phyloP scores from a whole-genome alignment of 2,797 vertebrate species.

The Champsocephalus gunnari region DNA sequence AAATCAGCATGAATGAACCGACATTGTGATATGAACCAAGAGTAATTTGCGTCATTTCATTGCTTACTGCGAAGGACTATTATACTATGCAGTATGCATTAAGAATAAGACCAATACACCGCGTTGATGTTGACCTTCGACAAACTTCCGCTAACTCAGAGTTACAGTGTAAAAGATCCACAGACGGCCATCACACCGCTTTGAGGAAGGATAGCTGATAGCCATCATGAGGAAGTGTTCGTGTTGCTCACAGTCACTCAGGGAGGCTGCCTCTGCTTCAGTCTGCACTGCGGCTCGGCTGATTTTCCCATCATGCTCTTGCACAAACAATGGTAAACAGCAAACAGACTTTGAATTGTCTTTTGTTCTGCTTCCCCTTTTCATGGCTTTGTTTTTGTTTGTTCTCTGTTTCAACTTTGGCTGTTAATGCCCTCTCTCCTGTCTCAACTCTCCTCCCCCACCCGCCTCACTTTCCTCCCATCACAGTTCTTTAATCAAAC shows the following conservation, averaged over 20 bases:
- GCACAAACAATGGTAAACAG: slow-evolving; percentile 44
- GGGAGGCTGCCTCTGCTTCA: slow-evolving; percentile 14
- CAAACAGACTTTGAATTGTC: slow-evolving; percentile 20
- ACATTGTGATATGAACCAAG: neutral
- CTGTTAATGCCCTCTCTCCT: neutral
- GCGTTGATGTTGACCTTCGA: slow-evolving; percentile 21
- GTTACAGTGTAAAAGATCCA: neutral
- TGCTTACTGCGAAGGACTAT: neutral
- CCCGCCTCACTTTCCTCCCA: neutral
- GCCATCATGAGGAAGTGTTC: slow-evolving; percentile 47
- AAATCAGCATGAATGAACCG: slow-evolving; percentile 19
- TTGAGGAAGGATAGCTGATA: slow-evolving; percentile 19
- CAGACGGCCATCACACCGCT: neutral
- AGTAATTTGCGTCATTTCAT: slow-evolving; percentile 1
- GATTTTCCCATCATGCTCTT: slow-evolving; percentile 12
- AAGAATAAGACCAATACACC: slow-evolving; percentile 5
- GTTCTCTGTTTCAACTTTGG: slow-evolving; percentile 15
- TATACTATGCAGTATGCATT: neutral
- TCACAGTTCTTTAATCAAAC: slow-evolving; percentile 58
- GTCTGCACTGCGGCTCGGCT: neutral
- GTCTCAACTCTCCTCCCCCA: neutral
- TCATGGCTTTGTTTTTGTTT: slow-evolving; percentile 1
- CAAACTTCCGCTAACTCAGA: slow-evolving; percentile 19
- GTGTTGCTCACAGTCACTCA: slow-evolving; percentile 17
- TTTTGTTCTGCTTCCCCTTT: slow-evolving; percentile 21